Base-by-base conservation (phyloP, 2,888 invertebrate species). In the Hyles lineata region DNA sequence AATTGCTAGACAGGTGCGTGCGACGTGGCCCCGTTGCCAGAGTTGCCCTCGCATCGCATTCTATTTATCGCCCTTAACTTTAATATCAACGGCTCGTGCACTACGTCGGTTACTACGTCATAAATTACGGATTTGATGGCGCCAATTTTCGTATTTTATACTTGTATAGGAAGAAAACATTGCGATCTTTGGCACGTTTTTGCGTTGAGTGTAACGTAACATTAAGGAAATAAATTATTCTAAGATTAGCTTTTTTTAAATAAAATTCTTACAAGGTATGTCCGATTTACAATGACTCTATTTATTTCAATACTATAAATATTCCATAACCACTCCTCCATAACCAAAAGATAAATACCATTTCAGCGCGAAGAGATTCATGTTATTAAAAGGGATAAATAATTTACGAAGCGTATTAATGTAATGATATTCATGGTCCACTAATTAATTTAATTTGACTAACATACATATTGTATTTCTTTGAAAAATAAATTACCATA, bases 1-100 rank as follows among this genome's bases (percentile, higher is more conserved):
- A 92, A 93, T 93, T 89, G 89, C 72, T 71, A 77, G 87, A 89
- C 93, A 93, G 92, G 92, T 93, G 93, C 83, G 82, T 77, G 72
- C 83, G 92, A 89, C 90, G 82, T 82, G 84, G 63, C 78, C 79
- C 78, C 78, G 78, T 78, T 82, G 80, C 80, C 70, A 71, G 70
- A 73, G 76, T 76, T 43, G 50, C 70, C 74, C 78, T 77, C 80
- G 78, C 83, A 77, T 82, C 78, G 77, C 81, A 81, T 83, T 87
- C 89, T 87, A 91, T 90, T 90, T 91, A 90, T 89, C 87, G 83
- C 85, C 84, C 83, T 84, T 84, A 87, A 79, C 77, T 78, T 80
- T 76, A 76, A 77, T 76, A 63, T 75, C 70, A 76, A 76, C 74
- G 74, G 75, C 72, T 73, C 43, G 58, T 55, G 63, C 43, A 67